These are phyloP conservation scores for Palythoa grandiflora DNA, from an alignment of 92 coral and sea anemone species.

Conservation along the genomic window DNA sequence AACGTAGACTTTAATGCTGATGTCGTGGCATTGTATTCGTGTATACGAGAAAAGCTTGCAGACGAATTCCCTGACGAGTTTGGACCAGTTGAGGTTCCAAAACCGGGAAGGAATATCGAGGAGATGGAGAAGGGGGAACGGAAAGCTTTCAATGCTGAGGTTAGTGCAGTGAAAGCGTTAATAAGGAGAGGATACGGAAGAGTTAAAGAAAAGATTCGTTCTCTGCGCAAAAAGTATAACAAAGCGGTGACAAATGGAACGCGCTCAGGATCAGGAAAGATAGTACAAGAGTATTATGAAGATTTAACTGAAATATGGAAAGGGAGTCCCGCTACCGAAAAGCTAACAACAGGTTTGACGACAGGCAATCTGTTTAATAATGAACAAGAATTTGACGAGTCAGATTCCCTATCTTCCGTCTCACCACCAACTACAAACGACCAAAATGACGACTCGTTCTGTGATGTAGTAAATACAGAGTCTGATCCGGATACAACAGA, in stretches of 20 bases:
- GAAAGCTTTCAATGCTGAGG: conserved; percentile 40
- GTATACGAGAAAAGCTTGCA: conserved; percentile 29
- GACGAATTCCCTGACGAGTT: conserved; percentile 41
- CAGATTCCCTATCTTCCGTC: too few relatives aligned
- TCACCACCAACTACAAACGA: too few relatives aligned
- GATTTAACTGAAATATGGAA: conserved; percentile 59
- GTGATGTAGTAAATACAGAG: neutral
- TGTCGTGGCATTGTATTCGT: conserved; percentile 51
- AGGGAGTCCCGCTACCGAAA: conserved; percentile 65
- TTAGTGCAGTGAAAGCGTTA: conserved; percentile 41
- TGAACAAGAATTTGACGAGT: too few relatives aligned
- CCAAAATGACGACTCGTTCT: too few relatives aligned
- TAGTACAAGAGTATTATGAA: conserved; percentile 59
- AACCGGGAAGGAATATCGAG: conserved; percentile 9
- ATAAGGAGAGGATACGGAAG: conserved; percentile 59
- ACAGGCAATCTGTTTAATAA: too few relatives aligned
- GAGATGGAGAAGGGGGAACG: conserved; percentile 42
- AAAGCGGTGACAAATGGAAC: conserved; percentile 63
- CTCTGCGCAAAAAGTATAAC: conserved; percentile 56
- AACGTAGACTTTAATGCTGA: conserved; percentile 53
- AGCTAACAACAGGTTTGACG: neutral
- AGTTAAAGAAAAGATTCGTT: conserved; percentile 59
- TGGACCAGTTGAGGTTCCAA: conserved; percentile 56
- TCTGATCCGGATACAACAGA: neutral
- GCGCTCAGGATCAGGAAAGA: conserved; percentile 57